Evolutionary conservation across 2,113 vertebrate genomes (phyloP).

Genomic region (Trichomycterus rosablanca): DNA sequence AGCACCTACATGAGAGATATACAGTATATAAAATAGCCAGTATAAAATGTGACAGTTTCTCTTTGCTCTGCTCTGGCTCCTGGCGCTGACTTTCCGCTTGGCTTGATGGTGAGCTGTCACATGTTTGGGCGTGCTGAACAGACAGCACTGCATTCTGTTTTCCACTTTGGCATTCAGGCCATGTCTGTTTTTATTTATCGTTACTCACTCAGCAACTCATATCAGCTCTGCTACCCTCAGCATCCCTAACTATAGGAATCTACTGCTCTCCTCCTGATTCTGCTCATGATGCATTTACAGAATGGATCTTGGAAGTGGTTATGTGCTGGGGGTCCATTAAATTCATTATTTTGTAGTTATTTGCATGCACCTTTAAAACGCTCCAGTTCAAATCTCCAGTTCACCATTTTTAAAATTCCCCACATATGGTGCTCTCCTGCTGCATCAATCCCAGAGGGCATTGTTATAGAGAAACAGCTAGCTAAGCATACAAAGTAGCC

Average conservation of each 20-base stretch:
- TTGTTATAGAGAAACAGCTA: not conserved
- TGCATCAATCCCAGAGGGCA: slow-evolving; percentile 4
- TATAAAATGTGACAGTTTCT: too few relatives aligned
- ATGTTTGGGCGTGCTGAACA: not conserved
- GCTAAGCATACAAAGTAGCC: slow-evolving; percentile 6
- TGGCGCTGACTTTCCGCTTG: not conserved
- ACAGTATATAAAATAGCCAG: too few relatives aligned
- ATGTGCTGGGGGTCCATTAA: too few relatives aligned
- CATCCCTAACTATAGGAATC: not conserved
- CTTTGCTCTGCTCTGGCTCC: too few relatives aligned
- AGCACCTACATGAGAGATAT: too few relatives aligned
- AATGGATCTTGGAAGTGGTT: too few relatives aligned
- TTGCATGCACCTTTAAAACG: too few relatives aligned
- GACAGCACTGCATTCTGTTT: not conserved
- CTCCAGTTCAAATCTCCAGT: too few relatives aligned
- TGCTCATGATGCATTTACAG: too few relatives aligned
- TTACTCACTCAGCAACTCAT: slow-evolving; percentile 1
- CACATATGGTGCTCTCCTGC: slow-evolving; percentile 2
- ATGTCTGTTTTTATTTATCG: slow-evolving; percentile 27
- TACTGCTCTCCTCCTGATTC: too few relatives aligned
- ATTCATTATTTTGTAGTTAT: too few relatives aligned
- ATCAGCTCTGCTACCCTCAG: not conserved
- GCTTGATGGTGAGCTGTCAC: not conserved
- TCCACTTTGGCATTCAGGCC: slow-evolving; percentile 11
- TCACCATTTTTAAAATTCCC: too few relatives aligned